Base-by-base conservation (phyloP, 2,113 vertebrate species). In the Dryoscopus gambensis region DNA sequence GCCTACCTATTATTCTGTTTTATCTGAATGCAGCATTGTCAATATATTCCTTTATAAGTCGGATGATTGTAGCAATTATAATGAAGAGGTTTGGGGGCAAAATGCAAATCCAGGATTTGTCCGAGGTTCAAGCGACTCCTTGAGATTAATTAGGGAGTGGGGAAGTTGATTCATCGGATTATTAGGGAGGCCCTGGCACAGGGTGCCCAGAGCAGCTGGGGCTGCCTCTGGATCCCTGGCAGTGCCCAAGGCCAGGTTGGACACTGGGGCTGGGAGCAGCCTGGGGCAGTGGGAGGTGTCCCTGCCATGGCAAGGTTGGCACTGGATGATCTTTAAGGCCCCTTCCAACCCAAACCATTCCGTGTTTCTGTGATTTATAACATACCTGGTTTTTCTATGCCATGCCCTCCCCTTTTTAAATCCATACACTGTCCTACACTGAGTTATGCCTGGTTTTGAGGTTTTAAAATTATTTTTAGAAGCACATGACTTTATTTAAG, bases 321-420 rank as follows among this genome's bases (percentile, higher is more conserved):
- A 65, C 1, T 10, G 33, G 37, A 2, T 37, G 27, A 0, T 0
- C 1, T 13, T 39, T 52, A 1, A 10, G 2, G 3, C 37, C 37
- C 50, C 9, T 50, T 10, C 27, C 37, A 57, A 37, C 6, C 8
- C 31, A 37, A 50, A 15, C 22, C n/a, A 79, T 21, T 23, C 64
- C 23, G 50, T 4, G 16, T 55, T 13, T 53, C 39, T 40, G 2
- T 62, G 10, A 33, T 67, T 53, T 85, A 39, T 30, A 75, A 42
- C 33, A 30, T 5, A n/a, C 0, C 46, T 15, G 5, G 16, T 37
- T 76, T 56, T 69, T 27, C 39, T 46, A 11, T 53, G 30, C 46
- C 9, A 30, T 57, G 25, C 21, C 25, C 7, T 75, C 15, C 27
- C 37, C 13, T 59, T 67, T 81, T 44, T 15, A 74, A 57, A n/a